Evolutionary conservation across 2,888 invertebrate species (phyloP), one percentile per base, ranked within the genome.

Genomic region (Nomada lathburiana): DNA sequence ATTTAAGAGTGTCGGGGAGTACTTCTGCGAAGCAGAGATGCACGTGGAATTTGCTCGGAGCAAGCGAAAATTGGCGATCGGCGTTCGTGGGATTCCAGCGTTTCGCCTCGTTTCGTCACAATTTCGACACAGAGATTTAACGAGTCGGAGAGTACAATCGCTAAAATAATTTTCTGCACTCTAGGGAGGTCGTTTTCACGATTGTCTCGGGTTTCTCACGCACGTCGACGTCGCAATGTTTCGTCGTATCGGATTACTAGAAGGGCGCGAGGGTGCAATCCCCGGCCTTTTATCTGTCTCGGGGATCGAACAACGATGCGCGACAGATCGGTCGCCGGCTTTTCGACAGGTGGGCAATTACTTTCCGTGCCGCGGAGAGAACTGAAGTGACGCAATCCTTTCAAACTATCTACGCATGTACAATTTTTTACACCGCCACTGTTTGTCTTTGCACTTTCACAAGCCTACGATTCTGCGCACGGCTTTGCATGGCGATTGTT

Each of bases 151-250:
- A 60, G 60, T 63, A 55, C 70, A 74, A 76, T 76, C 77, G 71
- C 53, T 68, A 62, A 80, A 75, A 7, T n/a, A 82, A 62, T 74
- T 74, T 72, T 77, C 68, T 75, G 74, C 65, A 63, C 42, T n/a
- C 57, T 63, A 23, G 74, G 60, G 59, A 65, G 76, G 65, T 62
- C 83, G 84, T 83, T 85, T 87, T 80, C 83, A 83, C 75, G 70
- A 80, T 85, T 86, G 80, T 85, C 80, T 67, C 52, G 42, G 26
- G 62, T 59, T 85, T 85, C 85, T 81, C 85, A 85, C 83, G 83
- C 71, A 50, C 64, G 63, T 29, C 68, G 23, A 20, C 42, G 73
- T 82, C 76, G 18, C 68, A 57, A 53, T 36, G 62, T 86, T 85
- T 87, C 86, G 76, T 83, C 86, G 87, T 72, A 72, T 82, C 67